Conservation (phyloP, 2,113 vertebrate species). For the Oophaga pumilio region DNA sequence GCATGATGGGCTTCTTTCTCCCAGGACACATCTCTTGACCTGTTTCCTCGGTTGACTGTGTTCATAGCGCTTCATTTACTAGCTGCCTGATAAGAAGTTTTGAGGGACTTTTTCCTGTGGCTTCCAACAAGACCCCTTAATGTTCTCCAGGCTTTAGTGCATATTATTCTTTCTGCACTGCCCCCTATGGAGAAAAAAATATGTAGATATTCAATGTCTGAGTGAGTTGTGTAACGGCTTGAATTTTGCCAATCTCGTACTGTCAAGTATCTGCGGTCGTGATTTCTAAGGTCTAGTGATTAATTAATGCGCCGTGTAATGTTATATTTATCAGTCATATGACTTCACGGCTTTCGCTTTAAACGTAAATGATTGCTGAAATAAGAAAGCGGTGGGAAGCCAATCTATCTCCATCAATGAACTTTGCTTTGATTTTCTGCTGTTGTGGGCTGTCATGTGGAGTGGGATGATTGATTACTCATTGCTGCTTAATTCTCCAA, state of each 20-base stretch:
- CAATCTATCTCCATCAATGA: neutral
- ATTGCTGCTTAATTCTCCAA: too few species aligned
- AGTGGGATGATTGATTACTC: neutral
- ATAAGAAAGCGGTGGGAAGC: neutral
- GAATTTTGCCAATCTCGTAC: neutral
- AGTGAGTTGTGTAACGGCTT: neutral
- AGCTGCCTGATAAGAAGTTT: neutral
- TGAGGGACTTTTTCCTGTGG: neutral
- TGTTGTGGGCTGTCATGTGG: neutral
- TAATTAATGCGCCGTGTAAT: neutral
- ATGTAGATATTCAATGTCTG: too few species aligned
- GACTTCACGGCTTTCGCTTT: too few species aligned
- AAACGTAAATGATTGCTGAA: neutral
- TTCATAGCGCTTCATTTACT: neutral
- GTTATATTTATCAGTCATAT: neutral
- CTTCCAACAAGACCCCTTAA: too few species aligned
- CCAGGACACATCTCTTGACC: slow-evolving; percentile 2
- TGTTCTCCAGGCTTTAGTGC: neutral
- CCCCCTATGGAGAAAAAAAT: too few species aligned
- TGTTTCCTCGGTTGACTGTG: neutral
- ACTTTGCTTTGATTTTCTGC: neutral
- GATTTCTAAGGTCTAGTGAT: neutral
- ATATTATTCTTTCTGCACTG: neutral
- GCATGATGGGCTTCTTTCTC: neutral
- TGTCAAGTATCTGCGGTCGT: neutral